phyloP scores from a whole-genome alignment of 2,797 vertebrate species.

The Arctocebus calabarensis region DNA sequence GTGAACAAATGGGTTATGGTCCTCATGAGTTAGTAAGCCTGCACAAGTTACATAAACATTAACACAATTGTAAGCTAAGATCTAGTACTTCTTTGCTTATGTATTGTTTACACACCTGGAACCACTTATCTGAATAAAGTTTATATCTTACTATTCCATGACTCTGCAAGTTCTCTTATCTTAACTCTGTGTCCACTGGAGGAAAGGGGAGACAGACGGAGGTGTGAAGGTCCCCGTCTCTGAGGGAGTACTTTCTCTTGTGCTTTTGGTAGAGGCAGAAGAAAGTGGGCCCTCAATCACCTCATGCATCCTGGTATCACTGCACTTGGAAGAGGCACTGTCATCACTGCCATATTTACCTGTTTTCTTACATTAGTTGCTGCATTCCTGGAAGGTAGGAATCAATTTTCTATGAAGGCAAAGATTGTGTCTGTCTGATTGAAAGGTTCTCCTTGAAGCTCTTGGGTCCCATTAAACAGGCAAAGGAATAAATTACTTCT shows the following conservation, averaged over 20 bases:
- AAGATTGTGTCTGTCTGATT: not conserved
- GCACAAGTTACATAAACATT: not conserved
- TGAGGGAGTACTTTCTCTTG: not conserved
- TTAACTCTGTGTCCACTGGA: not conserved
- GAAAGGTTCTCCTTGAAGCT: not conserved
- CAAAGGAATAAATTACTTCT: not conserved
- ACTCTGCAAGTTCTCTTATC: not conserved
- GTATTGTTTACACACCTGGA: not conserved
- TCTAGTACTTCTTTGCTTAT: not conserved
- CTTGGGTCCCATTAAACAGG: not conserved
- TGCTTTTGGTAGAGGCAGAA: not conserved
- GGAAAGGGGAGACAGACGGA: not conserved
- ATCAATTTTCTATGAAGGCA: not conserved
- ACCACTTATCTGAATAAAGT: not conserved
- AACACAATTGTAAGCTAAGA: not conserved
- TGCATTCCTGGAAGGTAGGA: not conserved
- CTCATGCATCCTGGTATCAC: not conserved
- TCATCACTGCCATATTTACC: not conserved
- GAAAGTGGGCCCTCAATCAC: not conserved
- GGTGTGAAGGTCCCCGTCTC: rapidly evolving
- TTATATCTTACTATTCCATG: not conserved
- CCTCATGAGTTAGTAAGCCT: not conserved
- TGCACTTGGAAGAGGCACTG: rapidly evolving
- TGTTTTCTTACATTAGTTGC: not conserved
- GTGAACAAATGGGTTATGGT: not conserved